phyloP scores from a whole-genome alignment of 2,797 vertebrate genomes.

The Balearica regulorum region DNA sequence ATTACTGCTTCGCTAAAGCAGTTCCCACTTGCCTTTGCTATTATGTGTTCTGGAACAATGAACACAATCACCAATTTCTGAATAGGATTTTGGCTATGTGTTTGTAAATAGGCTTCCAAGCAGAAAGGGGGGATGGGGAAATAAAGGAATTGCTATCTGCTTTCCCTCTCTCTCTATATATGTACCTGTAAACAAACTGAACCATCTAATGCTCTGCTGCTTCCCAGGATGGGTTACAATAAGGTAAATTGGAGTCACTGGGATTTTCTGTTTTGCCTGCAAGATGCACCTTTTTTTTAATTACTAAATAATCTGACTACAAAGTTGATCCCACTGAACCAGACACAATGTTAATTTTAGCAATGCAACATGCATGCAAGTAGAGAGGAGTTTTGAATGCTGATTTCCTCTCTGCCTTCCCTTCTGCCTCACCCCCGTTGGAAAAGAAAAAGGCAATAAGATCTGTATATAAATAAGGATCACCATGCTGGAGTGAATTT shows the following conservation, averaged over 20 bases:
- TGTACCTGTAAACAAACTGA: not conserved
- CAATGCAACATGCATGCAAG: not conserved
- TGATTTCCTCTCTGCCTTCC: not conserved
- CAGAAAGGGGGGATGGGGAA: not conserved
- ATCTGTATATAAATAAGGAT: not conserved
- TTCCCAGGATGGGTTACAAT: not conserved
- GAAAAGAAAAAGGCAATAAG: not conserved
- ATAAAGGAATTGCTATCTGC: not conserved
- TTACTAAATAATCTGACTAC: not conserved
- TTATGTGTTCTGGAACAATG: conserved; percentile 55
- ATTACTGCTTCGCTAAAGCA: not conserved
- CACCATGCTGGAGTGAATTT: not conserved
- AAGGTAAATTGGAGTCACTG: not conserved
- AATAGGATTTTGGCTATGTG: not conserved
- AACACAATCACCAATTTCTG: conserved; percentile 15
- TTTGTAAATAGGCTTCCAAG: conserved; percentile 18
- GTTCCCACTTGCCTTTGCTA: not conserved
- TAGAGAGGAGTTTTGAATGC: not conserved
- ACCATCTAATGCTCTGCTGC: not conserved
- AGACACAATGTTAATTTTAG: conserved; percentile 4
- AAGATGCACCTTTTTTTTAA: not conserved
- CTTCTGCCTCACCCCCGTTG: not conserved
- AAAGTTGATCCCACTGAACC: not conserved
- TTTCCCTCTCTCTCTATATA: not conserved
- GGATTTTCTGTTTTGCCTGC: not conserved